Evolutionary conservation across 1,140 invertebrate genomes (phyloP).

Genomic region (Ips nitidus): DNA sequence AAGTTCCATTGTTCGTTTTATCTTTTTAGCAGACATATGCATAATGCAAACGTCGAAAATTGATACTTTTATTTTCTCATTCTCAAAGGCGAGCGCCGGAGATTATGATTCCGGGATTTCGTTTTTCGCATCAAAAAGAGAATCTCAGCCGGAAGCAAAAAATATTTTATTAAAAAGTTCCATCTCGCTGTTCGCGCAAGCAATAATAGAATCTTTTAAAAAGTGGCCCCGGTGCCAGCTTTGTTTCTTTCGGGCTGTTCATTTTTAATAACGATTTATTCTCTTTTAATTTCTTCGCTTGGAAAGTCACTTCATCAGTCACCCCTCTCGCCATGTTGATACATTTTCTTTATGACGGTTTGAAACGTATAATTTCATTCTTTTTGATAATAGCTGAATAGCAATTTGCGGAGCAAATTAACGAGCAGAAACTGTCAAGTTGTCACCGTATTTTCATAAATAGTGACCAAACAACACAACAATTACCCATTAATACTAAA

Average conservation of each 20-base stretch:
- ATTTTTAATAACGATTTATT: conserved; percentile 3
- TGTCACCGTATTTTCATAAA: conserved; percentile 8
- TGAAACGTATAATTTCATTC: no score
- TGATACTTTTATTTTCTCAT: conserved; percentile 4
- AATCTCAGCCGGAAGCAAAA: conserved; percentile 8
- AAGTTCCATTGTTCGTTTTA: neutral
- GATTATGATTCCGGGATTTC: conserved; percentile 6
- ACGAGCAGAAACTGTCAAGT: neutral
- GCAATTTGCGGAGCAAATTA: no score
- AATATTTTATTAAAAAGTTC: conserved; percentile 15
- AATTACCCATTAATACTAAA: conserved; percentile 18
- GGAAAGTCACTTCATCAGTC: neutral
- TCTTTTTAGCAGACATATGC: conserved; percentile 1
- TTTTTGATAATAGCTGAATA: no score
- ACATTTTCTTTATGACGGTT: no score
- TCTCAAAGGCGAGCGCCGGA: conserved; percentile 2
- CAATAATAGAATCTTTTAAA: conserved; percentile 11
- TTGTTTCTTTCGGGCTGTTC: conserved; percentile 5
- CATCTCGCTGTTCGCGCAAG: neutral
- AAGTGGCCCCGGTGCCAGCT: conserved; percentile 11
- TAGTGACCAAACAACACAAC: conserved; percentile 5
- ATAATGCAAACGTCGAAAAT: conserved; percentile 11
- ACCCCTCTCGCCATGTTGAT: neutral
- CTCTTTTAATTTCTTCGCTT: neutral
- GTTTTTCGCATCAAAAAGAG: conserved; percentile 6